Conservation (phyloP, 2,888 invertebrate species). For the Halictus quadricinctus region DNA sequence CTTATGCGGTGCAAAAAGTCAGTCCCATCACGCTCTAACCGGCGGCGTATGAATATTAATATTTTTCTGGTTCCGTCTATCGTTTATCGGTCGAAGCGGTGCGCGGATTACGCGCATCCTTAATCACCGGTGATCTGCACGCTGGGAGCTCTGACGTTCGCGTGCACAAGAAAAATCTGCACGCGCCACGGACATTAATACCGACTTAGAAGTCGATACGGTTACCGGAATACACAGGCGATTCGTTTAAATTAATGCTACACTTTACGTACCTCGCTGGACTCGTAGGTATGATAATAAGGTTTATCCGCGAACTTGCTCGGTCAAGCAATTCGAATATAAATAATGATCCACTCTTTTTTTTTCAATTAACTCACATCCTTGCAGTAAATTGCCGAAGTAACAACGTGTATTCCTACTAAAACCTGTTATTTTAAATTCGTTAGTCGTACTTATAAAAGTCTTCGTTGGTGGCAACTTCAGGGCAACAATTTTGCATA, state of each 20-base stretch:
- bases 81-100: background rate
- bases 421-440: too few relatives aligned
- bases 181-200: too few relatives aligned
- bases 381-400: too few relatives aligned
- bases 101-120: constrained; percentile 27
- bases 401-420: too few relatives aligned
- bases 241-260: background rate
- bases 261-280: background rate
- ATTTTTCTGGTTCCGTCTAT: background rate
- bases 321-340: background rate
- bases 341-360: background rate
- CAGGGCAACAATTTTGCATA: too few relatives aligned
- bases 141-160: background rate
- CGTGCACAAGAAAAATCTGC: background rate
- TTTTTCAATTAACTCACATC: background rate
- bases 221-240: background rate
- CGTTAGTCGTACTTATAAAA: too few relatives aligned
- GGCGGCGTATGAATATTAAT: constrained; percentile 30
- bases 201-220: too few relatives aligned
- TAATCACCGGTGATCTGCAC: constrained; percentile 12
- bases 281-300: too few relatives aligned
- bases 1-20: background rate
- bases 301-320: background rate
- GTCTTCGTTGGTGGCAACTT: too few relatives aligned
- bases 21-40: constrained; percentile 5